Percentiles rank a stretch among this genome's conserved stretches.
Evolutionary conservation across 2,113 vertebrate species (phyloP).

Genomic region (Callospermophilus lateralis): DNA sequence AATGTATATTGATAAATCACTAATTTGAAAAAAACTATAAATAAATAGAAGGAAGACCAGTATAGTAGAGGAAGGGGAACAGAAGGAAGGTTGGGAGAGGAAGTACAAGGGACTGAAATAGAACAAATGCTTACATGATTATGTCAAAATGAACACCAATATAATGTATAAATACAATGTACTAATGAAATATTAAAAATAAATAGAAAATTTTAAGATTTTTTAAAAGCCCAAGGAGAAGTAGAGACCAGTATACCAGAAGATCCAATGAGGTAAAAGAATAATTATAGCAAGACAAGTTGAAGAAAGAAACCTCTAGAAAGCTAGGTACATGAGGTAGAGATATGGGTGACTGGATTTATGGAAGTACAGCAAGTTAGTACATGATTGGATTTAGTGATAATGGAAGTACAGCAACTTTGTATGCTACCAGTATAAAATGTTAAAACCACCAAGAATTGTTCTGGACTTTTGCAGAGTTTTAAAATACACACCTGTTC

Average conservation of each 20-base stretch:
- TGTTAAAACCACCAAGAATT: neutral
- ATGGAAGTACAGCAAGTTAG: neutral
- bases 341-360: neutral
- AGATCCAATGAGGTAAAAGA: neutral
- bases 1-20: no score
- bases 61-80: no score
- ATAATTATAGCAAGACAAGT: neutral
- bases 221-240: neutral
- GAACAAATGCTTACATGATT: no score
- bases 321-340: neutral
- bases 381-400: neutral
- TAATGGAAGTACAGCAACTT: neutral
- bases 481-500: conserved; percentile 24
- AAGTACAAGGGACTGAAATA: no score
- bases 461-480: neutral
- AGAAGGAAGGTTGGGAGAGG: no score
- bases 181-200: no score
- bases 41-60: no score
- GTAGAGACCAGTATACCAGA: neutral
- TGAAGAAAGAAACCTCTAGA: neutral
- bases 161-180: no score
- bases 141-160: no score
- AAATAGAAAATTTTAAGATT: no score
- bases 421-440: neutral
- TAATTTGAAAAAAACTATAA: no score